Conservation (phyloP, 2,888 invertebrate genomes). For the Disparrhopalites patrizii region DNA sequence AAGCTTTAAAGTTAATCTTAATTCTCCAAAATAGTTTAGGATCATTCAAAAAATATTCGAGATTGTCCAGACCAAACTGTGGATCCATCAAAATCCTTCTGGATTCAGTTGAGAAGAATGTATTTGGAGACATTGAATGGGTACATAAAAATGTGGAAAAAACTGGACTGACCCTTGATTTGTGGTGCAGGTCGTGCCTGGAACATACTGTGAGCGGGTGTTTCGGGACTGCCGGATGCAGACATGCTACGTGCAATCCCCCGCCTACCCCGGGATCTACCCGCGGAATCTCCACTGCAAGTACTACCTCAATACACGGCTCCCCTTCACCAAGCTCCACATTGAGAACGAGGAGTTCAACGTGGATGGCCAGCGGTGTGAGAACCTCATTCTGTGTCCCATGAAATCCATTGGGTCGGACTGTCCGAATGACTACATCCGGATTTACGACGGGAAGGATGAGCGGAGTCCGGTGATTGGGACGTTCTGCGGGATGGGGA, state of each 20-base stretch:
- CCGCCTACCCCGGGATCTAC: slow-evolving; percentile 88
- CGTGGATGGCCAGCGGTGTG: slow-evolving; percentile 87
- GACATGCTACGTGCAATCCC: slow-evolving; percentile 90
- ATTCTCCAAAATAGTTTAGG: too few relatives aligned
- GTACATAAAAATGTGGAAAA: too few relatives aligned
- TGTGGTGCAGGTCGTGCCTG: slow-evolving; percentile 66
- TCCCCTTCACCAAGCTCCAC: slow-evolving; percentile 84
- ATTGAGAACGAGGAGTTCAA: slow-evolving; percentile 92
- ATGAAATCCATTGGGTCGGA: slow-evolving; percentile 66
- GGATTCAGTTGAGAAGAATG: too few relatives aligned
- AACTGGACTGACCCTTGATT: too few relatives aligned
- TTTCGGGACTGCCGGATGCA: slow-evolving; percentile 73
- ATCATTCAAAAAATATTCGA: too few relatives aligned
- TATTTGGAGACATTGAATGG: too few relatives aligned
- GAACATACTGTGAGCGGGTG: slow-evolving; percentile 60
- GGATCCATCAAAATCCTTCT: too few relatives aligned
- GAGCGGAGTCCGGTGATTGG: slow-evolving; percentile 82
- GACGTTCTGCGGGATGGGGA: slow-evolving; percentile 88
- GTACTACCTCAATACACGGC: slow-evolving; percentile 80
- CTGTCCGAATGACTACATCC: slow-evolving; percentile 85
- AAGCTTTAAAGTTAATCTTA: too few relatives aligned
- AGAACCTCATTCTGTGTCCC: slow-evolving; percentile 91
- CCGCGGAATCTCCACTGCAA: slow-evolving; percentile 86
- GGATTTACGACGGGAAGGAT: slow-evolving; percentile 84
- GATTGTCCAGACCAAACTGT: too few relatives aligned